phyloP scores from a whole-genome alignment of 2,888 invertebrate species.

The Ennomos fuscantarius region DNA sequence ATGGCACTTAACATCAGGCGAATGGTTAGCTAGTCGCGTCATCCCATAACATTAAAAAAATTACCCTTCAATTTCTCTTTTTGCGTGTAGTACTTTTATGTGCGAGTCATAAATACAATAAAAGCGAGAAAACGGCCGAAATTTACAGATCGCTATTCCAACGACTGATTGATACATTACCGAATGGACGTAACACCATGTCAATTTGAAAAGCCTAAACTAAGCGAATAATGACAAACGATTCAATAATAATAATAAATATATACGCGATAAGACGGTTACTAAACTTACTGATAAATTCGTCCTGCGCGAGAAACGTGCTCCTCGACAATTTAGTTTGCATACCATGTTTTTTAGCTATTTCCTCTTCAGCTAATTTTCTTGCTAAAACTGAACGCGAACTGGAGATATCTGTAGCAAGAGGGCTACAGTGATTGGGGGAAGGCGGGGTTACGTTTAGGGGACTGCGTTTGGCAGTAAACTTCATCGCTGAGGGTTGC shows the following conservation, averaged over 20 bases:
- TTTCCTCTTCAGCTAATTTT: neutral
- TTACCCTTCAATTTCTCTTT: no score
- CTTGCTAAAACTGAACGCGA: neutral
- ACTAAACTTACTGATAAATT: neutral
- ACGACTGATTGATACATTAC: no score
- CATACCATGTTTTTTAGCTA: neutral
- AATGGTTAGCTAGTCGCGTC: no score
- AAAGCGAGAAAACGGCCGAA: no score
- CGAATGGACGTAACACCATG: no score
- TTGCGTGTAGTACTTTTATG: no score
- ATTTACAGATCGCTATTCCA: no score
- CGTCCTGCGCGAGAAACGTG: neutral
- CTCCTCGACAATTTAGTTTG: slow-evolving; percentile 1
- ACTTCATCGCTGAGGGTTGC: slow-evolving; percentile 63
- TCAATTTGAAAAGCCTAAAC: no score
- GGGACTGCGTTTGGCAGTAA: neutral
- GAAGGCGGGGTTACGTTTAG: neutral
- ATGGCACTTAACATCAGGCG: no score
- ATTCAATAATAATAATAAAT: slow-evolving; percentile 1
- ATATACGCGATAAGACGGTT: neutral
- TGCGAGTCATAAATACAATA: no score
- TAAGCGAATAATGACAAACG: no score
- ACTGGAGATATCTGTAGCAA: neutral
- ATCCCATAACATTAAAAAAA: no score
- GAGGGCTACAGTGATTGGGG: neutral